Conservation (phyloP, 1,140 invertebrate species). For the Holotrichia oblita region DNA sequence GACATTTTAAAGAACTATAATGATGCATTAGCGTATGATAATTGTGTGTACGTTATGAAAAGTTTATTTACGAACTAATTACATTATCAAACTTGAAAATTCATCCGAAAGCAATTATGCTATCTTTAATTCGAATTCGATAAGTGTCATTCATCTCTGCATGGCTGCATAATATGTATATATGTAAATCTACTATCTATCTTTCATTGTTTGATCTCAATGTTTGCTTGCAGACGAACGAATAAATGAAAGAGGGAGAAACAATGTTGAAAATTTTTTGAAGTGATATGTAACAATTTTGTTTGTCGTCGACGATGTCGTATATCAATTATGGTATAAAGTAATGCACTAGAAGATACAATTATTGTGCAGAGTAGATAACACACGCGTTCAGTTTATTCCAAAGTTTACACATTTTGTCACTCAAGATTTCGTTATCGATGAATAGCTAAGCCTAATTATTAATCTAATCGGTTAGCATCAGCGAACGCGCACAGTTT, state of each 20-base stretch:
- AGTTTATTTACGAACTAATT: too few relatives aligned
- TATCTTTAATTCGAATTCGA: neutral
- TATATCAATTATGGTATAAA: neutral
- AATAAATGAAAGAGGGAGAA: neutral
- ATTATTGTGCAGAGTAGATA: neutral
- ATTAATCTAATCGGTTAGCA: neutral
- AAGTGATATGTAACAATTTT: neutral
- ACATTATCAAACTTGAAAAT: neutral
- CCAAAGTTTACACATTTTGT: neutral
- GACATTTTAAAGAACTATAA: neutral
- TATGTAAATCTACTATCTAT: neutral
- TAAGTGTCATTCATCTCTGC: neutral
- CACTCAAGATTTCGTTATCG: slow-evolving; percentile 6
- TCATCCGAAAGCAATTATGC: neutral
- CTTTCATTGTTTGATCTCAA: neutral
- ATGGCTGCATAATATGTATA: neutral
- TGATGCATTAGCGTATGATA: neutral
- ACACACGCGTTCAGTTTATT: neutral
- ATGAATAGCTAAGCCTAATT: slow-evolving; percentile 5
- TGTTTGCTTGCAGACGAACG: too few relatives aligned
- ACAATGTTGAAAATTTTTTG: neutral
- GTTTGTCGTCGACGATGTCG: neutral
- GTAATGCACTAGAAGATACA: neutral
- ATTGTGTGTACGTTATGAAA: too few relatives aligned
- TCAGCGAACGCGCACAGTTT: neutral